Conservation (phyloP, 2,888 invertebrate species). For the Drosophila histrio region DNA sequence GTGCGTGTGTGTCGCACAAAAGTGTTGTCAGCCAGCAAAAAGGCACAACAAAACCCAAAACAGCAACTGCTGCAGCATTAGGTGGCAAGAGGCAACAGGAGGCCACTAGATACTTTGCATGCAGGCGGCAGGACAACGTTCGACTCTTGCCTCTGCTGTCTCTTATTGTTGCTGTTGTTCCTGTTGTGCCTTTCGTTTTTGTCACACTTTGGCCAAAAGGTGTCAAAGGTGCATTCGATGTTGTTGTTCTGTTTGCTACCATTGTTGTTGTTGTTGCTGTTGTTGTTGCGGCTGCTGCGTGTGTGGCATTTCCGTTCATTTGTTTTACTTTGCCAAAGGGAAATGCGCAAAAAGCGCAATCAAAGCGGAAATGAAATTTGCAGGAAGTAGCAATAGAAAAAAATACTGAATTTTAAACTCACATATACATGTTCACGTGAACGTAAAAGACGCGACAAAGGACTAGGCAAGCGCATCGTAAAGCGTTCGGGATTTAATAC, state of each 20-base stretch:
- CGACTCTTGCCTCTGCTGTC: slow-evolving; percentile 18
- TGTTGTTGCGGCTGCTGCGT: slow-evolving; percentile 58
- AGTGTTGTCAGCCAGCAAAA: slow-evolving; percentile 56
- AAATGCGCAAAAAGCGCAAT: slow-evolving; percentile 78
- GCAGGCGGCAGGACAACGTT: slow-evolving; percentile 52
- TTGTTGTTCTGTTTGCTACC: slow-evolving; percentile 29
- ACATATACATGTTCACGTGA: slow-evolving; percentile 4
- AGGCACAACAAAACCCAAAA: slow-evolving; percentile 67
- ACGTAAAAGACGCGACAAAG: slow-evolving; percentile 49
- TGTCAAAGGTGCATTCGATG: slow-evolving; percentile 72
- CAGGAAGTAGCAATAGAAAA: slow-evolving; percentile 67
- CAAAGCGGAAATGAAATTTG: slow-evolving; percentile 80
- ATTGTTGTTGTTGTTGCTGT: slow-evolving; percentile 41
- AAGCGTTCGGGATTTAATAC: slow-evolving; percentile 70
- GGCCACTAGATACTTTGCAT: slow-evolving; percentile 69
- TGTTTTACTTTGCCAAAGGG: slow-evolving; percentile 73
- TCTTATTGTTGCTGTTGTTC: slow-evolving; percentile 1
- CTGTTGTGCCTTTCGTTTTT: slow-evolving; percentile 48
- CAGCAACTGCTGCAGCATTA: slow-evolving; percentile 49
- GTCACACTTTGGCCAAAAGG: slow-evolving; percentile 76
- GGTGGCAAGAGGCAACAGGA: slow-evolving; percentile 9
- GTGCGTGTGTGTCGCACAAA: slow-evolving; percentile 30
- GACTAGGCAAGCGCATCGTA: slow-evolving; percentile 37
- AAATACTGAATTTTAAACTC: slow-evolving; percentile 62
- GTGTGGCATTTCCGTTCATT: slow-evolving; percentile 79